phyloP scores from a whole-genome alignment of 2,113 vertebrate species.

The Eulemur rufifrons region DNA sequence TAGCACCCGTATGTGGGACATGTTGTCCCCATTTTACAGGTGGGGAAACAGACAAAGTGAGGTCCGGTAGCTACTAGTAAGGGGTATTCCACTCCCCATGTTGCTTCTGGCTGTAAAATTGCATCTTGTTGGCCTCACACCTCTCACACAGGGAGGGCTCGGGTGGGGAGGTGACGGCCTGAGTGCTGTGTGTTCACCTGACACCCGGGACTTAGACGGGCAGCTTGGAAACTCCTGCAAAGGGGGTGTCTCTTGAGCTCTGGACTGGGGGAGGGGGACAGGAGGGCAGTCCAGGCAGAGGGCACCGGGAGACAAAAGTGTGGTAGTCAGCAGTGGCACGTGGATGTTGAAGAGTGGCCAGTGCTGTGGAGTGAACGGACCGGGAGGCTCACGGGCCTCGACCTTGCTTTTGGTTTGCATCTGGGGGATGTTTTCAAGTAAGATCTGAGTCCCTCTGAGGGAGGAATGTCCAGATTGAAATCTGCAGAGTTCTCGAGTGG shows the following conservation, averaged over 20 bases:
- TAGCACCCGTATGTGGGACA: background rate
- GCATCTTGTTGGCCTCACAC: background rate
- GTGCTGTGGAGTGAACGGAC: background rate
- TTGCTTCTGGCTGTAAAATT: background rate
- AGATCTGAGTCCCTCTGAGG: background rate
- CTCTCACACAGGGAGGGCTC: background rate
- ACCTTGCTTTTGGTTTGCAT: background rate
- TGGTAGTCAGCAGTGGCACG: background rate
- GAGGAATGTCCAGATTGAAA: background rate
- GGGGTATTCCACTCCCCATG: no score
- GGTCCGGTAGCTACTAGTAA: no score
- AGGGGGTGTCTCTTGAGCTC: background rate
- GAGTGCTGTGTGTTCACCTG: background rate
- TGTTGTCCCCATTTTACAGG: background rate
- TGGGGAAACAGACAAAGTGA: background rate
- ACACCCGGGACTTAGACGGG: background rate
- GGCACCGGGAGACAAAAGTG: accelerated
- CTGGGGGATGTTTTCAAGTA: background rate
- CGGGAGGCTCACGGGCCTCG: background rate
- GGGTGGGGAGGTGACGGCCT: no score
- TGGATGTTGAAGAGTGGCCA: accelerated
- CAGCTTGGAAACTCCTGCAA: background rate
- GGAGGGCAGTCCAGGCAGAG: background rate
- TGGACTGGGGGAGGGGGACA: background rate
- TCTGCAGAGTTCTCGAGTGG: background rate